phyloP scores from a whole-genome alignment of 2,797 vertebrate species.

The Acipenser oxyrinchus region DNA sequence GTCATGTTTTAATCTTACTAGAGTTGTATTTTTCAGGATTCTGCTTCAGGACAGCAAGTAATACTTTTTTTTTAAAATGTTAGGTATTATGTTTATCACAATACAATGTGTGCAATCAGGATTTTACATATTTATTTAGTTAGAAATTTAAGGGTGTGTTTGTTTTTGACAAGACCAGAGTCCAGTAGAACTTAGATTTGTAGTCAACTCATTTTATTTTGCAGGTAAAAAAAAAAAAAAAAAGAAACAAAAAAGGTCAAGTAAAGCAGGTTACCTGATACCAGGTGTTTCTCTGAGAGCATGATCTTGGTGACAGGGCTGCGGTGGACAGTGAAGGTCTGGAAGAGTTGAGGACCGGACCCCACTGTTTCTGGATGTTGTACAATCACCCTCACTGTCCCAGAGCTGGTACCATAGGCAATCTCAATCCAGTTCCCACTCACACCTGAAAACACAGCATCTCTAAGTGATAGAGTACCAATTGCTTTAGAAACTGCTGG shows the following conservation, averaged over 20 bases:
- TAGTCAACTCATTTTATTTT: neutral
- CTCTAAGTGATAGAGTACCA: conserved; percentile 7
- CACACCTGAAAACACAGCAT: conserved; percentile 62
- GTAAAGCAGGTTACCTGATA: conserved; percentile 68
- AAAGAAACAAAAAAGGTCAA: neutral
- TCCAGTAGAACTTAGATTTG: neutral
- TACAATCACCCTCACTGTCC: conserved; percentile 89
- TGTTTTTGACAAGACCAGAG: too few relatives aligned
- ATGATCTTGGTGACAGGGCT: conserved; percentile 95
- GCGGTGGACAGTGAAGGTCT: conserved; percentile 93
- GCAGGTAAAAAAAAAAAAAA: too few relatives aligned
- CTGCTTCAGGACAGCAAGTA: too few relatives aligned
- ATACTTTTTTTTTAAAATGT: too few relatives aligned
- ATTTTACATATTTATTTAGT: too few relatives aligned
- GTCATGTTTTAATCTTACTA: too few relatives aligned
- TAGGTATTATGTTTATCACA: too few relatives aligned
- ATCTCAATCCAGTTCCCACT: conserved; percentile 98
- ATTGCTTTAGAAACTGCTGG: neutral
- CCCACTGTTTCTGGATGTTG: conserved; percentile 94
- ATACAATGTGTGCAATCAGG: too few relatives aligned
- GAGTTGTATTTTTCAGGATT: too few relatives aligned
- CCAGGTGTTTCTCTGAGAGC: conserved; percentile 92
- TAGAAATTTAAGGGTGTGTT: too few relatives aligned
- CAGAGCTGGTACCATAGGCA: conserved; percentile 90
- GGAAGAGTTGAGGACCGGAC: conserved; percentile 91